Evolutionary conservation across 2,888 invertebrate genomes (phyloP).

Genomic region (Chrysolina oricalcia): DNA sequence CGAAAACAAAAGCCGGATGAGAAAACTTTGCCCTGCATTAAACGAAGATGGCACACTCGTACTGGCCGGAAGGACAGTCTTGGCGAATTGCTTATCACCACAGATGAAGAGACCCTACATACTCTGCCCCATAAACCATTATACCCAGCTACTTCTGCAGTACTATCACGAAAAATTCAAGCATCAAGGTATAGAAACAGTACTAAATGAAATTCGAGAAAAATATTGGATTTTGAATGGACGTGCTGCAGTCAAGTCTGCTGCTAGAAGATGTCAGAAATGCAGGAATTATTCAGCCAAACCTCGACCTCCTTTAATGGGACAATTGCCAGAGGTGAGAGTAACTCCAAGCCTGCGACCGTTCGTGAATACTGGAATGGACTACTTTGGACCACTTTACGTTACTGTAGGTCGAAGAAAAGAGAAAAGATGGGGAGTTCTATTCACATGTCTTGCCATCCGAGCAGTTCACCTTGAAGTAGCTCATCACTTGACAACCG

Average conservation of each 20-base stretch:
- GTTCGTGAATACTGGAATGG: neutral
- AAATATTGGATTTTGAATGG: neutral
- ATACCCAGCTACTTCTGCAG: neutral
- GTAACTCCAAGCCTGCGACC: conserved; percentile 5
- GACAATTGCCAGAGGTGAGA: conserved; percentile 16
- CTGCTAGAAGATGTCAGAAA: neutral
- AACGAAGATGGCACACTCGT: neutral
- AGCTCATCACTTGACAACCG: conserved; percentile 4
- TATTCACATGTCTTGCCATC: neutral
- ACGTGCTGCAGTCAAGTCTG: neutral
- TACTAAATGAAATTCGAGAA: conserved; percentile 2
- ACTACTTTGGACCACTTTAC: too few species aligned
- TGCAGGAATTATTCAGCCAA: neutral
- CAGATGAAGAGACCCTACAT: neutral
- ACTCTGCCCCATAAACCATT: neutral
- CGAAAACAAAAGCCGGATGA: neutral
- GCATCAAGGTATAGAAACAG: conserved; percentile 15
- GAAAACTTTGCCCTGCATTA: neutral
- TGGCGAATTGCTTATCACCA: neutral
- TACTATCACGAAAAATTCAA: neutral
- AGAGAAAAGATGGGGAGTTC: neutral
- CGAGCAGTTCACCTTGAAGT: conserved; percentile 15
- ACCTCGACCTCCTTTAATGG: conserved; percentile 25
- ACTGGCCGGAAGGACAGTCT: neutral
- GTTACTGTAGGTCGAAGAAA: conserved; percentile 2